Base-by-base conservation (phyloP, 2,888 invertebrate species). In the Scaptomyza caliginosa region DNA sequence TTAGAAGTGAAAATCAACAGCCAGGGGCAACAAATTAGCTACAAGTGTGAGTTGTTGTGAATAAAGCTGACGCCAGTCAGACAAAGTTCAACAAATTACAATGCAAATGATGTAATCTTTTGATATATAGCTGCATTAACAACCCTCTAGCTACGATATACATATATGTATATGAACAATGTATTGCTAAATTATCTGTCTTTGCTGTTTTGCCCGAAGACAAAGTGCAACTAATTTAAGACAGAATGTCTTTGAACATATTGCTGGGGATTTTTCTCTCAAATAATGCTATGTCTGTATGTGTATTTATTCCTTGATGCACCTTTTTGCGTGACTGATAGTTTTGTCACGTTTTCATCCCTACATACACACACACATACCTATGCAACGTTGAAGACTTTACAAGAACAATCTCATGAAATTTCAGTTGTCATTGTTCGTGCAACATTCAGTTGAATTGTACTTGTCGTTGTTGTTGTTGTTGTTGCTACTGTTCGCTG, bases 391-490 rank as follows among this genome's bases (percentile, higher is more conserved):
- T 21, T 43, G 55, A 39, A 63, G 63, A 65, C 54, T 63, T 43
- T 51, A 60, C 58, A 77, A 67, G 55, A 48, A 71, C 56, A 78
- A 64, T 68, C 79, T 78, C 68, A 68, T 66, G 76, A 54, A 69
- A 79, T 70, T 68, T 66, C 62, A 62, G 59, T 60, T 85, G 74
- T 85, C 69, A 76, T 67, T 71, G 71, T 80, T 69, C 63, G 59
- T 71, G 72, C 58, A 71, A 62, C 70, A 59, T 56, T 58, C 40
- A 66, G 55, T 24, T 57, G 58, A 56, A 71, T 67, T 56, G 74
- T 68, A 71, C 70, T 63, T 58, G 55, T 60, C 51, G 32, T 19
- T 39, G 58, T 40, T 64, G 55, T 38, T 51, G 38, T 28, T 34
- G 58, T 36, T 62, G 55, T 55, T 54, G 77, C 51, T 68, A 60